Percentiles rank a stretch among this genome's conserved stretches.
These are phyloP conservation scores for Taxidea taxus DNA, from an alignment of 2,113 vertebrate species.

Conservation along the genomic window DNA sequence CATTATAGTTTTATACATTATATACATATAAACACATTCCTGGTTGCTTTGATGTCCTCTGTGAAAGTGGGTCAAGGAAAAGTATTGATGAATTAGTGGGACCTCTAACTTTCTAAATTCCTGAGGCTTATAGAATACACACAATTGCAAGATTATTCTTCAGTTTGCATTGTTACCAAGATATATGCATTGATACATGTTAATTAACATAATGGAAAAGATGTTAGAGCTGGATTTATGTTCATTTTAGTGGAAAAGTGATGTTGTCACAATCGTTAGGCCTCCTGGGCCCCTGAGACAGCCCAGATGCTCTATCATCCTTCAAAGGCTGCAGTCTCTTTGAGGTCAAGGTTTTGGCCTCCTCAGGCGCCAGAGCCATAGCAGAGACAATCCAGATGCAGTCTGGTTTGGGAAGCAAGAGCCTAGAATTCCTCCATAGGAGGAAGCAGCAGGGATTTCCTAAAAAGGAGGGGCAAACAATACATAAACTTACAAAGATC, in stretches of 20 bases:
- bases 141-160: background rate
- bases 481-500: background rate
- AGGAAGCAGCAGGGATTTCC: background rate
- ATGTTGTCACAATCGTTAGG: background rate
- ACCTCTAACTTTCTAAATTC: background rate
- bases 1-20: background rate
- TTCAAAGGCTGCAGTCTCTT: background rate
- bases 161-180: background rate
- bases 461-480: background rate
- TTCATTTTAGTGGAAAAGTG: background rate
- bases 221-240: background rate
- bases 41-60: background rate
- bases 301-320: background rate
- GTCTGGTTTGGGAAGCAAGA: background rate
- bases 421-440: background rate
- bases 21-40: background rate
- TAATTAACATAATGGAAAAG: background rate
- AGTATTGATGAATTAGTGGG: background rate
- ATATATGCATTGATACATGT: background rate
- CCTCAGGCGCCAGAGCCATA: background rate
- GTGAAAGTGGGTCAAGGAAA: background rate
- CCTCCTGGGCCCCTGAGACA: background rate
- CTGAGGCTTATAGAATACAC: background rate
- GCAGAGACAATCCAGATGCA: background rate
- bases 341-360: background rate